phyloP scores from a whole-genome alignment of 2,797 vertebrate genomes.

The Chelmon rostratus region DNA sequence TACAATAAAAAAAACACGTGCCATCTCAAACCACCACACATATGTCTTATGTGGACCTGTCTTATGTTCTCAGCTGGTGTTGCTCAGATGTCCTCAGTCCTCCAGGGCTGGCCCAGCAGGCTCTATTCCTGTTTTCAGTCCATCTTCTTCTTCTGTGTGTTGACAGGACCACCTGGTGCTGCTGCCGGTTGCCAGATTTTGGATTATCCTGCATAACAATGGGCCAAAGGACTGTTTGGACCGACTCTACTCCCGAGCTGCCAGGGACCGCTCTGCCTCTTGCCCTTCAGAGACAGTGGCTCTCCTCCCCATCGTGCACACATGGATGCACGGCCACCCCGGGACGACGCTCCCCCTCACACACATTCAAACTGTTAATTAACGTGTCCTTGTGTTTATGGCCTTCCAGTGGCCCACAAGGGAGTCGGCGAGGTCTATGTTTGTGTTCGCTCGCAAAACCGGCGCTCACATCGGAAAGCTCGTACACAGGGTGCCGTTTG shows the following conservation, averaged over 20 bases:
- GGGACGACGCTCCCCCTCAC: conserved; percentile 53
- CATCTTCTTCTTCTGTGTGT: conserved; percentile 66
- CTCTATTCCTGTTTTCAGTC: conserved; percentile 59
- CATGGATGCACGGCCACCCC: conserved; percentile 61
- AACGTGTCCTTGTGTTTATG: conserved; percentile 79
- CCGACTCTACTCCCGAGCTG: conserved; percentile 50
- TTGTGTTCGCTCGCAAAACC: conserved; percentile 53
- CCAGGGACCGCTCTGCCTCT: conserved; percentile 66
- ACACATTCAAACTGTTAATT: conserved; percentile 78
- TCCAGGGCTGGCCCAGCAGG: conserved; percentile 50
- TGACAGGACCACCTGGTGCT: conserved; percentile 78
- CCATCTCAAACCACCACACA: conserved; percentile 30
- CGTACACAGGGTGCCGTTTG: conserved; percentile 28
- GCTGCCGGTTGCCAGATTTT: conserved; percentile 67
- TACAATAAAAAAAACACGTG: neutral
- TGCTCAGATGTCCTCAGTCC: conserved; percentile 48
- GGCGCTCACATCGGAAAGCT: conserved; percentile 29
- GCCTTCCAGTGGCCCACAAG: conserved; percentile 62
- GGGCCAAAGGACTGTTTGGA: conserved; percentile 73
- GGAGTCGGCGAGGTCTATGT: conserved; percentile 44
- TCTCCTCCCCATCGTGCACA: conserved; percentile 51
- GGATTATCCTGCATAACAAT: conserved; percentile 77
- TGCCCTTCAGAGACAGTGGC: conserved; percentile 73
- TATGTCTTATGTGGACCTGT: conserved; percentile 54
- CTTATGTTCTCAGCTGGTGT: conserved; percentile 34